Base-by-base conservation (phyloP, 2,113 vertebrate genomes). In the Ageneiosus marmoratus region DNA sequence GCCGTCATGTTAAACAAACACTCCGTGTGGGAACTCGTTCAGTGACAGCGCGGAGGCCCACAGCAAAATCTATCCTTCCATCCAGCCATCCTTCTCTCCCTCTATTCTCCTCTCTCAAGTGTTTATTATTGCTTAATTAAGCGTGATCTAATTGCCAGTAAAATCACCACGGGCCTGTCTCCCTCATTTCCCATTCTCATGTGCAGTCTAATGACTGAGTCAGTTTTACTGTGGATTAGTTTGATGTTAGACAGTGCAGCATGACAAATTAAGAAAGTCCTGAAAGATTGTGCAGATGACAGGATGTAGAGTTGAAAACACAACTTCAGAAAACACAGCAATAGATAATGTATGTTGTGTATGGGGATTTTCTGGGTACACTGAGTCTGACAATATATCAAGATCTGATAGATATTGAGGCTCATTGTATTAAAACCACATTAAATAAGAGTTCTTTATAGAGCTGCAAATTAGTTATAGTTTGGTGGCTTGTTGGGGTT, bases 91-190 rank as follows among this genome's bases (percentile, higher is more conserved):
- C 34, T 41, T 55, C 32, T 58, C 69, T 67, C 65, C 58, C 48
- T 58, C 34, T 24, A 41, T 81, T 67, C 80, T 65, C 76, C 58
- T 82, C 41, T 44, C 67, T 81, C 53, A 87, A 86, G 83, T 78
- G 84, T 80, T 80, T 77, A 82, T 83, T 85, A 76, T 85, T 83
- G 73, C 81, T 82, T 80, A 85, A 88, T 88, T 86, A 82, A 86
- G 72, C 79, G 65, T 70, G 62, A 65, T 55, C 53, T 87, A 88
- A 84, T 86, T 84, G 86, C 63, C 79, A 86, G 81, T 86, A 84
- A 85, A 89, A 82, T 85, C 76, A 86, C 85, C 82, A 84, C 37
- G 20, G 83, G 60, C 74, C 34, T 63, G 29, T 83, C 62, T 48
- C 77, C 37, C 74, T 85, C 72, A 65, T 76, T 78, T 82, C 48